phyloP scores from a whole-genome alignment of 2,888 invertebrate genomes.

The Romanomermis culicivorax region DNA sequence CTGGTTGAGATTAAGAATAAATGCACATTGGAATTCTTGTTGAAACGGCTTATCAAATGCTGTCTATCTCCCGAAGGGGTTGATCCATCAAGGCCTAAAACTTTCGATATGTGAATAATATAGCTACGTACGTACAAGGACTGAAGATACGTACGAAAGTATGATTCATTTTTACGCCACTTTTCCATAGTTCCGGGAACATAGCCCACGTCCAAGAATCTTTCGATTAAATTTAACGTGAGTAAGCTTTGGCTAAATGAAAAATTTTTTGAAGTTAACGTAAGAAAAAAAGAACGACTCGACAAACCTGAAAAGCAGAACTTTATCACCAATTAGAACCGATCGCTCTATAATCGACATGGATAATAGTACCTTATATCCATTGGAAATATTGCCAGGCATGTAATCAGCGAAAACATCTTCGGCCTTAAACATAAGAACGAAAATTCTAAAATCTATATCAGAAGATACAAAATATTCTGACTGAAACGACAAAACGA shows the following conservation, averaged over 20 bases:
- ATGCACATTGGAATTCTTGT: slow-evolving; percentile 59
- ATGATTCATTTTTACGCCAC: slow-evolving; percentile 67
- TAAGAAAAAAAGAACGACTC: slow-evolving; percentile 8
- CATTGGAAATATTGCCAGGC: slow-evolving; percentile 69
- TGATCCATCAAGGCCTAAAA: slow-evolving; percentile 67
- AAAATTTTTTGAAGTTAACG: too few relatives aligned
- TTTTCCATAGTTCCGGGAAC: slow-evolving; percentile 37
- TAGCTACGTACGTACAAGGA: background rate
- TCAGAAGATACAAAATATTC: too few relatives aligned
- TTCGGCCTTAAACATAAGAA: slow-evolving; percentile 26
- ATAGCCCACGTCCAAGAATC: slow-evolving; percentile 53
- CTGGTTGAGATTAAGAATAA: slow-evolving; percentile 78
- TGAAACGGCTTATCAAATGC: slow-evolving; percentile 85
- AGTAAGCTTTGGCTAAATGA: slow-evolving; percentile 75
- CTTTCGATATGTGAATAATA: background rate
- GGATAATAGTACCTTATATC: slow-evolving; percentile 80
- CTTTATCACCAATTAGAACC: slow-evolving; percentile 60
- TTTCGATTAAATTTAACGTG: slow-evolving; percentile 80
- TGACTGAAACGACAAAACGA: too few relatives aligned
- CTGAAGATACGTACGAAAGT: slow-evolving; percentile 51
- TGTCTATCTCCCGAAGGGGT: slow-evolving; percentile 82
- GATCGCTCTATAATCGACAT: slow-evolving; percentile 74
- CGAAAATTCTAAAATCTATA: too few relatives aligned
- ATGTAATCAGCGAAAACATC: slow-evolving; percentile 41
- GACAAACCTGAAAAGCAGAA: slow-evolving; percentile 52